These are phyloP conservation scores for Muscina levida DNA, from an alignment of 2,888 invertebrate genomes.

Conservation along the genomic window DNA sequence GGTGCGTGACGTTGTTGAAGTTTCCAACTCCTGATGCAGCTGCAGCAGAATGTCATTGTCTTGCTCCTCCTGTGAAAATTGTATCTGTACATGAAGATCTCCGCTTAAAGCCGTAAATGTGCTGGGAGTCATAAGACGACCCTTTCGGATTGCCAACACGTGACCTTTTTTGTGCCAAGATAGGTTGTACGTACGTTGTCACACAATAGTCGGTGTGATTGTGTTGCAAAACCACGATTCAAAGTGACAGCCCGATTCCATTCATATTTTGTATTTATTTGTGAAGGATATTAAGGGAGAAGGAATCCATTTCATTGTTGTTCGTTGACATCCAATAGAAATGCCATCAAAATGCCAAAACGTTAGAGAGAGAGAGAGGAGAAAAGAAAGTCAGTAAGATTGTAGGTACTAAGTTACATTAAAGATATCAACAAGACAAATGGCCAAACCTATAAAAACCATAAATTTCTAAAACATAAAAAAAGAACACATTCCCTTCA, in stretches of 20 bases:
- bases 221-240: not conserved
- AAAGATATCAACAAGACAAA: not conserved
- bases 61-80: constrained; percentile 72
- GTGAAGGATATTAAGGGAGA: not conserved
- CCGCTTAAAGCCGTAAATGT: constrained; percentile 89
- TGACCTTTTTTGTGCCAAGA: constrained; percentile 75
- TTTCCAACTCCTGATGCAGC: constrained; percentile 39
- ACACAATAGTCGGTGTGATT: not conserved
- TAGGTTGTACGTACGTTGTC: constrained; percentile 30
- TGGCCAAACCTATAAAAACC: no score
- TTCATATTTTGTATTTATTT: constrained; percentile 33
- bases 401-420: not conserved
- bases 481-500: not conserved
- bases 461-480: constrained; percentile 19
- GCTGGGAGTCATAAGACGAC: constrained; percentile 86
- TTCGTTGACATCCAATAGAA: no score
- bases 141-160: constrained; percentile 78
- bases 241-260: not conserved
- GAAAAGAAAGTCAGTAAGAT: no score
- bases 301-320: no score
- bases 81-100: constrained; percentile 87
- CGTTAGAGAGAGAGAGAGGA: no score
- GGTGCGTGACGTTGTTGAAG: constrained; percentile 51
- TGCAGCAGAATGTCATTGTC: constrained; percentile 49
- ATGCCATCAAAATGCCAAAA: no score